Conservation (phyloP, 2,113 vertebrate genomes). For the Macroglossus sobrinus region DNA sequence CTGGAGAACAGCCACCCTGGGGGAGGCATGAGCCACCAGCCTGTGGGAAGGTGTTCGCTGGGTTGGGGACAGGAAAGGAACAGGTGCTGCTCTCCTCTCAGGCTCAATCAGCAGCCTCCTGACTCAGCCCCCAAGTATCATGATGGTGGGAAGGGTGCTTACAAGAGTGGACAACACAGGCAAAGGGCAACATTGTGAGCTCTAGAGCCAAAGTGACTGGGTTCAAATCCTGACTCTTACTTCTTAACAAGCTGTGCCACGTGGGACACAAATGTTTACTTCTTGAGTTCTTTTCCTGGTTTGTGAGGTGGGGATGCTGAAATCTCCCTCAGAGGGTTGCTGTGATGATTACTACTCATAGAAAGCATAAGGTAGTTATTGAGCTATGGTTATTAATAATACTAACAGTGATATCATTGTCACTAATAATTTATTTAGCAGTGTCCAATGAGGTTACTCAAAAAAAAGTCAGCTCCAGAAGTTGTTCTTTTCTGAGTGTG, state of each 20-base stretch:
- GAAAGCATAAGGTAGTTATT: background rate
- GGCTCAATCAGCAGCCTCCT: background rate
- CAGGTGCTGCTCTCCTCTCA: background rate
- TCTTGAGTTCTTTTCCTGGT: background rate
- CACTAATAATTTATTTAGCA: background rate
- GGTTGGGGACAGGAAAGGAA: too few species aligned
- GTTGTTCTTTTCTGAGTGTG: background rate
- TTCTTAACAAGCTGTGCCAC: background rate
- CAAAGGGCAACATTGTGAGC: fast-evolving
- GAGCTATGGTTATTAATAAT: background rate
- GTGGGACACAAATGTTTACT: fast-evolving
- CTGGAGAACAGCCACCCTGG: background rate
- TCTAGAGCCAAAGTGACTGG: background rate
- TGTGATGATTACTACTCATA: background rate
- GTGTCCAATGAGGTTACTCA: background rate
- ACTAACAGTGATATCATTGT: background rate
- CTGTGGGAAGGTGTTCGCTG: background rate
- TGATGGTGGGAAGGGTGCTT: background rate
- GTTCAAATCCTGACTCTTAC: background rate
- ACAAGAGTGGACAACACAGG: background rate
- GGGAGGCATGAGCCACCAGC: background rate
- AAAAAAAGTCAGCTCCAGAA: background rate
- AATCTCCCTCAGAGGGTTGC: background rate
- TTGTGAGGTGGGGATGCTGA: background rate
- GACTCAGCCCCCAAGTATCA: background rate